Conservation (phyloP, 2,888 invertebrate species). For the Temnothorax rugatulus region DNA sequence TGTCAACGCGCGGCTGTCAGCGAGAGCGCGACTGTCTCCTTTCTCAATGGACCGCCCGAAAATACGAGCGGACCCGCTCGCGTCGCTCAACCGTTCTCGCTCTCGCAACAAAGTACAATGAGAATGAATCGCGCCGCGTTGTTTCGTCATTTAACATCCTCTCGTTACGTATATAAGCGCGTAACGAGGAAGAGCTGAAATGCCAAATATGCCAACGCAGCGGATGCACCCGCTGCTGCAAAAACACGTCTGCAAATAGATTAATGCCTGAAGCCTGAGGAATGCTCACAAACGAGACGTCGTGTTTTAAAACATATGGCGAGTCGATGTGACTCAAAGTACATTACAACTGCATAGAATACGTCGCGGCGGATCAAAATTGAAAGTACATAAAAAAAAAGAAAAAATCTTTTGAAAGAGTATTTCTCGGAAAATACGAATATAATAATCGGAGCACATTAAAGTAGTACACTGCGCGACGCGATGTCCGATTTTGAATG, state of each 20-base stretch:
- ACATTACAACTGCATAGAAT: not conserved
- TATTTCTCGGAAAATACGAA: not conserved
- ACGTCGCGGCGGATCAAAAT: not conserved
- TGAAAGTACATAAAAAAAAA: not conserved
- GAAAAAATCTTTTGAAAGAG: not conserved
- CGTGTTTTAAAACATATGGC: constrained; percentile 10
- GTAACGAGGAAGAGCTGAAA: constrained; percentile 41
- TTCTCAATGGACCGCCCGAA: constrained; percentile 58
- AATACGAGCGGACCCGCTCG: constrained; percentile 50
- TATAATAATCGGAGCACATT: not conserved
- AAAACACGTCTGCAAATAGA: constrained; percentile 26
- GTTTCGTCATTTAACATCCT: constrained; percentile 22
- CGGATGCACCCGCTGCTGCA: not conserved
- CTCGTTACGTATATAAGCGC: not conserved
- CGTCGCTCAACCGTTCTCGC: not conserved
- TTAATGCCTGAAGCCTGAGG: not conserved
- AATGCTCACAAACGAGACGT: constrained; percentile 23
- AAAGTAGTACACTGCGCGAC: not conserved
- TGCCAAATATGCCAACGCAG: constrained; percentile 32
- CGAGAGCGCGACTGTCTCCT: constrained; percentile 14
- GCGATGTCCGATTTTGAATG: not conserved
- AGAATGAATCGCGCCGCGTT: constrained; percentile 13
- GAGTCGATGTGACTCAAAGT: not conserved
- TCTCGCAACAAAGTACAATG: constrained; percentile 16
- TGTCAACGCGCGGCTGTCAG: constrained; percentile 47